These are phyloP conservation scores for Xestia sexstrigata DNA, from an alignment of 2,888 invertebrate genomes.

Conservation along the genomic window DNA sequence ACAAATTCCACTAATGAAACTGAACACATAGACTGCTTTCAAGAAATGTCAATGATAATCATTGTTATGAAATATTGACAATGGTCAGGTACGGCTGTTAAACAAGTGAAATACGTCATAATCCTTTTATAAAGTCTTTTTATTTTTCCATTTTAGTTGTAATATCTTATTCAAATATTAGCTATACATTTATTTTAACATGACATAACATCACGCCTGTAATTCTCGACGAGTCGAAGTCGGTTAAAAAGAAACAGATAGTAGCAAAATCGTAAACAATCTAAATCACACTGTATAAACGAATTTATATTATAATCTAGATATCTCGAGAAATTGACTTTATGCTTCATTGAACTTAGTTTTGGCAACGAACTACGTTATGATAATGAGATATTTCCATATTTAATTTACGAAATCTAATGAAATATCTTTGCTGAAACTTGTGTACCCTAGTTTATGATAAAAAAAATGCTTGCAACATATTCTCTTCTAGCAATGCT, in stretches of 20 bases:
- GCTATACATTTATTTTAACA: too few species aligned
- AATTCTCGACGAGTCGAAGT: too few species aligned
- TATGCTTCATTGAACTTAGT: slow-evolving; percentile 35
- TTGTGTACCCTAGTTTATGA: background rate
- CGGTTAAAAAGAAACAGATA: too few species aligned
- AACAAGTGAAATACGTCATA: background rate
- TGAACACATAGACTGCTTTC: background rate
- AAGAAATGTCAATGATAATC: background rate
- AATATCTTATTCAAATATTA: too few species aligned
- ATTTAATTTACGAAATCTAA: slow-evolving; percentile 11
- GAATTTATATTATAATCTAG: slow-evolving; percentile 14
- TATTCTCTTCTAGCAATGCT: background rate
- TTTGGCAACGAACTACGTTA: slow-evolving; percentile 16
- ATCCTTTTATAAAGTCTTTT: too few species aligned
- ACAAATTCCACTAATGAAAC: background rate
- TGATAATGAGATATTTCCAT: background rate
- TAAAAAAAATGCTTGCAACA: background rate
- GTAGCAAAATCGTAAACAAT: slow-evolving; percentile 17
- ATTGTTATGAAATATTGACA: background rate
- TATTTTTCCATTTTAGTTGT: too few species aligned
- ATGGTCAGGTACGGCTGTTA: too few species aligned
- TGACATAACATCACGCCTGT: too few species aligned
- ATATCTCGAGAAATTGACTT: slow-evolving; percentile 24
- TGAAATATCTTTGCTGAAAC: background rate
- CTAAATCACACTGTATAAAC: background rate